Evolutionary conservation across 2,113 vertebrate species (phyloP).

Genomic region (Gymnocephalus cernua): DNA sequence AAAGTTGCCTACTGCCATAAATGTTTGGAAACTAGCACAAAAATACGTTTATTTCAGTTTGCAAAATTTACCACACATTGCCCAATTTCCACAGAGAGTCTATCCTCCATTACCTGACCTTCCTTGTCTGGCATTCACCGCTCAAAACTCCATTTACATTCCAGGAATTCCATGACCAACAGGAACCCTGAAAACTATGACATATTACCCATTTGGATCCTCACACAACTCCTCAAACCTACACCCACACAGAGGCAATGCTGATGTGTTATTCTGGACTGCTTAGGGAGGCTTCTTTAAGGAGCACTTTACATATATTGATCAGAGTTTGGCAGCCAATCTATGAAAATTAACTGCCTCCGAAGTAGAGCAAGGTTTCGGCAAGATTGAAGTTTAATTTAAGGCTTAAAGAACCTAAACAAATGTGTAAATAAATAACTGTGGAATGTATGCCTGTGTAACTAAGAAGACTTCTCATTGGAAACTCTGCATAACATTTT

Average conservation of each 20-base stretch:
- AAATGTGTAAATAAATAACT: conserved; percentile 25
- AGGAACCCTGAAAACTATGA: conserved; percentile 54
- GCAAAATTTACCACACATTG: conserved; percentile 28
- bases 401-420: conserved; percentile 50
- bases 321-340: conserved; percentile 44
- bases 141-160: conserved; percentile 59
- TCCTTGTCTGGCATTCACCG: conserved; percentile 38
- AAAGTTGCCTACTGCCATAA: neutral
- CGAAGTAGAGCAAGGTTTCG: conserved; percentile 25
- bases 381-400: conserved; percentile 38
- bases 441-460: neutral
- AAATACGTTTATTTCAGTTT: neutral
- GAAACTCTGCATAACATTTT: neutral
- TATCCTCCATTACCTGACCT: conserved; percentile 51
- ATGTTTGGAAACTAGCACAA: neutral
- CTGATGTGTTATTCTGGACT: conserved; percentile 51
- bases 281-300: conserved; percentile 56
- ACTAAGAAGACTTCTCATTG: neutral
- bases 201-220: conserved; percentile 56
- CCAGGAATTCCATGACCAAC: conserved; percentile 70
- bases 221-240: neutral
- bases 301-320: conserved; percentile 61
- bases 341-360: conserved; percentile 60
- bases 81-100: conserved; percentile 34
- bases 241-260: neutral